Evolutionary conservation across 2,113 vertebrate species (phyloP), one percentile per base, ranked within the genome.

Genomic region (Peromyscus californicus): DNA sequence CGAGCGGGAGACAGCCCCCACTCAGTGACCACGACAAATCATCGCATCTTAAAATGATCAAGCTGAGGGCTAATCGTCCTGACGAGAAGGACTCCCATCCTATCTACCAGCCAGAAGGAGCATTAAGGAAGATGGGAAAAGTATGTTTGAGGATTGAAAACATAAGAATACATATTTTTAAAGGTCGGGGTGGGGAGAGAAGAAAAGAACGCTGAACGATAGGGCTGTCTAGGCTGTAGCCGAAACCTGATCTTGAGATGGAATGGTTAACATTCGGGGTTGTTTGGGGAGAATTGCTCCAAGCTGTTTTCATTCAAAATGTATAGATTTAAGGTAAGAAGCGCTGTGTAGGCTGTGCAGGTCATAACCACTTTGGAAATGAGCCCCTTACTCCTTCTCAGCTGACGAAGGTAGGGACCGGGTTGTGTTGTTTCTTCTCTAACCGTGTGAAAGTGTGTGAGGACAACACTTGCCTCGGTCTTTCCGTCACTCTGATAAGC

Each of bases 221-320:
- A 99, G 97, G 98, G 98, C 98, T 97, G 94, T 97, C 97, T 98
- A 98, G 98, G 98, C 98, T 95, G 97, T 97, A 96, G 98, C 98
- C 97, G 99, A 99, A 99, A 99, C 97, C 98, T 98, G 99, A 99
- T 99, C 98, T 99, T 98, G 98, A 97, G 97, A 98, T 95, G 98
- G 98, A 99, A 98, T 98, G 98, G 98, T 98, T 98, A 99, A 98
- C 99, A 99, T 99, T 99, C 99, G 98, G 98, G 98, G 98, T 98
- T 98, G 99, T 98, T 99, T 98, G 98, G 98, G 98, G 98, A 98
- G 98, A 99, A 99, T 99, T 99, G 98, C 99, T 99, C 99, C 99
- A 99, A 99, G 99, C 98, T 99, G 99, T 98, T 99, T 99, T 98
- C 98, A 97, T 98, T 99, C 98, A 98, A 98, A 99, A 99, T 98